A percentile compares a stretch with the other conserved stretches of the same genome.
Conservation (phyloP, 2,888 invertebrate genomes). For the Orgyia antiqua region DNA sequence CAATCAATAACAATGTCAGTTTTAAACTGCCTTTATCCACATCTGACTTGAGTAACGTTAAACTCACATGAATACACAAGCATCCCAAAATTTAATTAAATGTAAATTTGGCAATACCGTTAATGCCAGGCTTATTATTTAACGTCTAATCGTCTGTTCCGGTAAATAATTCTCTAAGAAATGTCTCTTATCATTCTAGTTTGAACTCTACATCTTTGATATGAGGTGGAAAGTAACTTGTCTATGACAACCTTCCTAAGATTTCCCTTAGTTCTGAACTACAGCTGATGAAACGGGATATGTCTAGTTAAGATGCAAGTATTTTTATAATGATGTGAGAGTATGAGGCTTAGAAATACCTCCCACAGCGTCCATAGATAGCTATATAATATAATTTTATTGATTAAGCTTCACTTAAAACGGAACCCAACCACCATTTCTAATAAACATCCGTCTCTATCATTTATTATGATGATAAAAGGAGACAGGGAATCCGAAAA, state of each 20-base stretch:
- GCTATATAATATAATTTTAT: constrained; percentile 24
- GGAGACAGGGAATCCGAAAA: constrained; percentile 24
- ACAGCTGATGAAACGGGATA: constrained; percentile 14
- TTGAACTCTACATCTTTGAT: not conserved
- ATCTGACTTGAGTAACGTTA: not conserved
- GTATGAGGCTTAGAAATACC: constrained; percentile 12
- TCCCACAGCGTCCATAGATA: constrained; percentile 23
- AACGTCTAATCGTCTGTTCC: not conserved
- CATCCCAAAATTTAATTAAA: constrained; percentile 1
- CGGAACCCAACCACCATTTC: constrained; percentile 28
- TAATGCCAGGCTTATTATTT: constrained; percentile 3
- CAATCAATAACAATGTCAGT: no score
- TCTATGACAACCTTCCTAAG: not conserved
- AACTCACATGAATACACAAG: not conserved
- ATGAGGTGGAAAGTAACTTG: constrained; percentile 4
- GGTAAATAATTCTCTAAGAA: no score
- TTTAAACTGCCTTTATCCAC: no score
- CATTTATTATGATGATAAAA: constrained; percentile 25
- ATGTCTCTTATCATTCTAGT: not conserved
- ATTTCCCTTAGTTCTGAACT: constrained; percentile 7
- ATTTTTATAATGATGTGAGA: constrained; percentile 13
- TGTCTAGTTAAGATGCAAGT: constrained; percentile 18
- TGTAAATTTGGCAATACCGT: not conserved
- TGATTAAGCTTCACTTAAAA: constrained; percentile 26
- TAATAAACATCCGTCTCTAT: constrained; percentile 28